Base-by-base conservation (phyloP, 2,797 vertebrate species). In the Avahi laniger region DNA sequence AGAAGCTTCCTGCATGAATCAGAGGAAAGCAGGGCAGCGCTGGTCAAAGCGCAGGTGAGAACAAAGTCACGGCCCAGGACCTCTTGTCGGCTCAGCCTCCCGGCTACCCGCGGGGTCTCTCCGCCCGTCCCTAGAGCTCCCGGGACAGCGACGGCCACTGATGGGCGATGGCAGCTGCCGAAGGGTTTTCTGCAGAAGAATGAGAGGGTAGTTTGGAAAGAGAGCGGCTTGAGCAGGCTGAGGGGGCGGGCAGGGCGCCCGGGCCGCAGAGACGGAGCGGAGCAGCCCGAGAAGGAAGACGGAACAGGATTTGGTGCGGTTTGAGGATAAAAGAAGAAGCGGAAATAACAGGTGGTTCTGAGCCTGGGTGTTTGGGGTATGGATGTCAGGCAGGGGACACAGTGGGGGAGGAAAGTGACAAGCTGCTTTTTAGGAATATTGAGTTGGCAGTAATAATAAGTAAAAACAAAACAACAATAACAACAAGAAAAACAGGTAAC, bases 91-190 rank as follows among this genome's bases (percentile, higher is more conserved):
- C 48, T 43, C 33, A 1, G 9, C 43, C 46, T 81, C 38, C 13
- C 6, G 1, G 9, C 63, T 41, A 11, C 38, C 30, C 50, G 41
- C 63, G 28, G 24, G 4, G 5, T 13, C 38, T 20, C 72, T 50
- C 7, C 7, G 41, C 9, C 50, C 41, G n/a, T 7, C 26, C 70
- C 57, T 20, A 2, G 30, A 72, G 57, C 33, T 61, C 57, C 14
- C 15, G 57, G 18, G 18, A n/a, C 20, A 11, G 28, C 9, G 43
- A 43, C 57, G 41, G 0, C 33, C 17, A 5, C 35, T 3, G 35
- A 4, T 1, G 13, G 50, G 52, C 9, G 0, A 33, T 17, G 43
- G 43, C 18, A 48, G 38, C 50, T 52, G 0, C 1, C 1, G 48
- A 15, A 69, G 50, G 41, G 38, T 30, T 85, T 50, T 26, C 48